phyloP scores from a whole-genome alignment of 2,888 invertebrate species.

The Exephanes ischioxanthus region DNA sequence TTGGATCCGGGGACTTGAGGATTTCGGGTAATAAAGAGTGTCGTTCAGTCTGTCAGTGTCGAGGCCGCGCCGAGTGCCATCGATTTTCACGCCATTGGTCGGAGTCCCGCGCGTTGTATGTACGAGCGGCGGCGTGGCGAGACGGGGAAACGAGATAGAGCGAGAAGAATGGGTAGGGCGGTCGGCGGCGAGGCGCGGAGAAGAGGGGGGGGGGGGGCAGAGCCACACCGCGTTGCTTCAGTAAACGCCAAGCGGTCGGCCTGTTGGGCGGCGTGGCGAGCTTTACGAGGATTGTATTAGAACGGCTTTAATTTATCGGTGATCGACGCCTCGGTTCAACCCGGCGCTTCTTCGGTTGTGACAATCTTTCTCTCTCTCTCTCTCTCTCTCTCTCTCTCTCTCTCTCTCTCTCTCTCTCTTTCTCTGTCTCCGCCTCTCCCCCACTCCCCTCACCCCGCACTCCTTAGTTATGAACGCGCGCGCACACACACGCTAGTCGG shows the following conservation, averaged over 20 bases:
- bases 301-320: slow-evolving; percentile 66
- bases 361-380: neutral
- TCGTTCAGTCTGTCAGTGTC: slow-evolving; percentile 6
- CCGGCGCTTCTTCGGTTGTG: slow-evolving; percentile 6
- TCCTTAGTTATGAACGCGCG: no score
- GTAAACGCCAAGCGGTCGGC: slow-evolving; percentile 76
- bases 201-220: slow-evolving; percentile 37
- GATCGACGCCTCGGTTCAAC: slow-evolving; percentile 31
- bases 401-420: no score
- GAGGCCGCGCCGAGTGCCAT: slow-evolving; percentile 49
- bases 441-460: no score
- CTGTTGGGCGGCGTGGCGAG: slow-evolving; percentile 68
- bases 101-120: slow-evolving; percentile 18
- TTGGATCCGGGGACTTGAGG: neutral
- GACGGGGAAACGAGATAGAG: slow-evolving; percentile 20
- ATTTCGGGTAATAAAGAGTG: neutral
- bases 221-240: slow-evolving; percentile 70
- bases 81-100: slow-evolving; percentile 62
- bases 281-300: slow-evolving; percentile 63
- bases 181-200: slow-evolving; percentile 32
- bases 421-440: no score
- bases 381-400: neutral
- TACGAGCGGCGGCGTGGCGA: slow-evolving; percentile 35
- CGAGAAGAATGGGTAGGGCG: slow-evolving; percentile 17
- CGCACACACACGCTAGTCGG: neutral